A percentile compares a stretch with the other conserved stretches of the same genome.
Conservation (phyloP, 2,113 vertebrate species). For the Tapirus terrestris region DNA sequence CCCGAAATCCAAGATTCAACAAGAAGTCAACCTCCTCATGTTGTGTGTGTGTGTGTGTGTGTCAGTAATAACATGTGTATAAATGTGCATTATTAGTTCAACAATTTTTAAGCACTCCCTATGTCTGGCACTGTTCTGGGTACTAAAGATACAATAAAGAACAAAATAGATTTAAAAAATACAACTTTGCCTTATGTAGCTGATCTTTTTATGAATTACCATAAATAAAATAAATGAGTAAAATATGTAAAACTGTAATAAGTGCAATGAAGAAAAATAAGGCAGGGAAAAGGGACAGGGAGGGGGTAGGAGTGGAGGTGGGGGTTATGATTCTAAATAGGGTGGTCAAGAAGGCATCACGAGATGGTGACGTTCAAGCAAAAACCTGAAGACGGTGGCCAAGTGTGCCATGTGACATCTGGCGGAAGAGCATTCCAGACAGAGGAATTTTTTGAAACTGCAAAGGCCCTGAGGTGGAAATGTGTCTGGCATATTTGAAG, state of each 20-base stretch:
- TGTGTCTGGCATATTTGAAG: neutral
- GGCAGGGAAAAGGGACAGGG: neutral
- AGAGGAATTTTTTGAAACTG: neutral
- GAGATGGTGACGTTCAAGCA: neutral
- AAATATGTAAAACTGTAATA: neutral
- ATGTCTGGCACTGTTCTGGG: neutral
- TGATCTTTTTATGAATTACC: neutral
- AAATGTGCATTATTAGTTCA: neutral
- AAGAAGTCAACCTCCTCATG: neutral
- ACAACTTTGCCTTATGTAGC: neutral
- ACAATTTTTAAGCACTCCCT: neutral
- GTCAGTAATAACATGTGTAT: neutral
- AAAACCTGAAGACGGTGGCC: neutral
- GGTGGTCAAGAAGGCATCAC: neutral
- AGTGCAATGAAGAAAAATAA: neutral
- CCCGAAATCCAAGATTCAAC: neutral
- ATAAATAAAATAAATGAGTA: neutral
- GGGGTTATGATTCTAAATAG: neutral
- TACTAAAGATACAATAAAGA: neutral
- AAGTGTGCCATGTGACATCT: neutral
- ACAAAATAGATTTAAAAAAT: neutral
- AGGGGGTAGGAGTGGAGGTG: neutral
- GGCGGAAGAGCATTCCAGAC: neutral
- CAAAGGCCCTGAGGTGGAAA: neutral
- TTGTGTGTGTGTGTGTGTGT: neutral